Evolutionary conservation across 2,113 vertebrate species (phyloP), one percentile per base, ranked within the genome.

Genomic region (Lathamus discolor): DNA sequence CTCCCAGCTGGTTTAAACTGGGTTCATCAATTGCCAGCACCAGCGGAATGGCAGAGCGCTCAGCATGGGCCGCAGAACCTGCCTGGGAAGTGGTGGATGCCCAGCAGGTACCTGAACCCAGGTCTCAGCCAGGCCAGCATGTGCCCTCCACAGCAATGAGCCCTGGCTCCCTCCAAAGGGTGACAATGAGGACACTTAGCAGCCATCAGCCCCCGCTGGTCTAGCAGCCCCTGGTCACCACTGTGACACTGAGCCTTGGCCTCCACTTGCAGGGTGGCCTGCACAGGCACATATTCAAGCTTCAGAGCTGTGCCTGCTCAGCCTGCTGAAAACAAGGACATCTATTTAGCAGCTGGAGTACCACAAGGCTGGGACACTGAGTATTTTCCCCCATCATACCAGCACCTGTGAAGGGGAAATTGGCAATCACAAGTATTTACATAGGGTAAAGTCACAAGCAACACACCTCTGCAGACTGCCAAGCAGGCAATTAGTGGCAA

Each of bases 161-260:
- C 55, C 74, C 10, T 8, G 59, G 3, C 15, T 7, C 11, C 46
- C 10, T 2, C 7, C 49, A 24, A 41, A 52, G 37, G 41, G 33
- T 3, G 6, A 25, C 23, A 17, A 6, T 1, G 8, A 68, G 44
- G 64, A 51, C 4, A 1, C 39, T 27, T 13, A 39, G 64, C 35
- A 49, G 48, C 55, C 11, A 1, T 4, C 66, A 48, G 39, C 27
- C 44, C 39, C 24, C 17, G 52, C 51, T 33, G 37, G 46, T 35
- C 0, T 0, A 68, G 86, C 31, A 63, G n/a, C 3, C 27, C n/a
- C 19, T 2, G 1, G 49, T 29, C 55, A 27, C 28, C 3, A 1
- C 66, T 28, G 67, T 7, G 5, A 28, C 29, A 0, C 1, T 1
- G 23, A 52, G 76, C 57, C 61, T 61, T 10, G 46, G 55, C 24